These are phyloP conservation scores for Tenthredo amoena DNA, from an alignment of 2,888 invertebrate species.

Conservation along the genomic window DNA sequence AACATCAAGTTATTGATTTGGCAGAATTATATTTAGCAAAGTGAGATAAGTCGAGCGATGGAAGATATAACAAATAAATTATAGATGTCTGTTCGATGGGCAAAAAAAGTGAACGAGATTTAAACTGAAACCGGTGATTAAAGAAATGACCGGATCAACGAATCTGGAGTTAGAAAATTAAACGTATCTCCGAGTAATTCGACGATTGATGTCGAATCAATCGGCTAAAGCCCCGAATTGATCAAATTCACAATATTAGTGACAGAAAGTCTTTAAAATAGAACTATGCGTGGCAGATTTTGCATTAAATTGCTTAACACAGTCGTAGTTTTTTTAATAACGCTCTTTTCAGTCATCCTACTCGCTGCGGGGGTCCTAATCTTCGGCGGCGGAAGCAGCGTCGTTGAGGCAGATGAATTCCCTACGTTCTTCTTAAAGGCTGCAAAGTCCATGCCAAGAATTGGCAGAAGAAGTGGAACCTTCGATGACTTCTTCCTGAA, in stretches of 20 bases:
- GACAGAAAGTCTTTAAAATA: neutral
- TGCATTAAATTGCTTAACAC: neutral
- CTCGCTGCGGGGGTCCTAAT: slow-evolving; percentile 54
- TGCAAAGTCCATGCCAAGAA: slow-evolving; percentile 71
- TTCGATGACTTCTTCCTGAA: slow-evolving; percentile 68
- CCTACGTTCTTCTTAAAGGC: slow-evolving; percentile 74
- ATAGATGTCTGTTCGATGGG: neutral
- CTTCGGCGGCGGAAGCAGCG: slow-evolving; percentile 49
- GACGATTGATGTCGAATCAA: neutral
- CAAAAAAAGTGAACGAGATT: neutral
- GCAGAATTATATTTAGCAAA: neutral
- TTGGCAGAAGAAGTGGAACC: slow-evolving; percentile 68
- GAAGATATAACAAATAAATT: neutral
- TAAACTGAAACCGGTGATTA: neutral
- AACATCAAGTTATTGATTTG: neutral
- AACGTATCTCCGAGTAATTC: neutral
- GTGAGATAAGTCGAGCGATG: neutral
- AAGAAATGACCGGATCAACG: neutral
- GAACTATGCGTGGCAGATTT: neutral
- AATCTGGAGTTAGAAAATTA: neutral
- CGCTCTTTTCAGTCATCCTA: slow-evolving; percentile 56
- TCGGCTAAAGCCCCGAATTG: neutral
- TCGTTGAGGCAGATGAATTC: slow-evolving; percentile 66
- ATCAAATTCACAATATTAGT: neutral
- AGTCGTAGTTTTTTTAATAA: slow-evolving; percentile 23